Conservation (phyloP, 2,113 vertebrate species). For the Eidolon helvum region DNA sequence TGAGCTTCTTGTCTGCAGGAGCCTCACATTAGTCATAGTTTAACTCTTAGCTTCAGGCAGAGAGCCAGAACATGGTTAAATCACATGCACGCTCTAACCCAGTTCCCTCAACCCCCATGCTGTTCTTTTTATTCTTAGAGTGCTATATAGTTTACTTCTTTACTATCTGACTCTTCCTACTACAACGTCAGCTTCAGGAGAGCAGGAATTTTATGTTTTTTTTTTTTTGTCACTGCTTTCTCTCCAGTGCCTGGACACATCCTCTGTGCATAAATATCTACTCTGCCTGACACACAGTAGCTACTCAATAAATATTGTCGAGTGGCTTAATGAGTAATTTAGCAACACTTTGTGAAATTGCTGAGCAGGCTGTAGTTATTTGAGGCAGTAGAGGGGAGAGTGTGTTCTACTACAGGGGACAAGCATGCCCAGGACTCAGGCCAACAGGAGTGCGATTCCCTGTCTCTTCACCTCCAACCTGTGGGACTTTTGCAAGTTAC, state of each 20-base stretch:
- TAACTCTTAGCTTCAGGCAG: background rate
- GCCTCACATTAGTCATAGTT: accelerated
- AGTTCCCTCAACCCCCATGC: background rate
- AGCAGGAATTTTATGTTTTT: background rate
- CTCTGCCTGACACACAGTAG: accelerated
- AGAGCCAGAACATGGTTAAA: accelerated
- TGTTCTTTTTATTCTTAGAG: accelerated
- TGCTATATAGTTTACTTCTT: accelerated
- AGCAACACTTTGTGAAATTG: accelerated
- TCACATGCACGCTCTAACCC: accelerated
- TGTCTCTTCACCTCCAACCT: background rate
- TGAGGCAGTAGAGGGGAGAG: background rate
- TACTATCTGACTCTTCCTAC: background rate
- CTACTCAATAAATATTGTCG: accelerated
- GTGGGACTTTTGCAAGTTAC: too few relatives aligned
- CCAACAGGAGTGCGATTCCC: accelerated
- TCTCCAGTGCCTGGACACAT: background rate
- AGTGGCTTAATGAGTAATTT: accelerated
- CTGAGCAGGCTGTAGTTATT: too few relatives aligned
- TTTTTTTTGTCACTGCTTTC: background rate
- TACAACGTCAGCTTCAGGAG: background rate
- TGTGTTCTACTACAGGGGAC: accelerated
- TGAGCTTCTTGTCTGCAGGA: too few relatives aligned
- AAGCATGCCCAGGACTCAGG: background rate
- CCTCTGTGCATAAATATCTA: background rate